Conservation (phyloP, 2,797 vertebrate species). For the Morus bassanus region DNA sequence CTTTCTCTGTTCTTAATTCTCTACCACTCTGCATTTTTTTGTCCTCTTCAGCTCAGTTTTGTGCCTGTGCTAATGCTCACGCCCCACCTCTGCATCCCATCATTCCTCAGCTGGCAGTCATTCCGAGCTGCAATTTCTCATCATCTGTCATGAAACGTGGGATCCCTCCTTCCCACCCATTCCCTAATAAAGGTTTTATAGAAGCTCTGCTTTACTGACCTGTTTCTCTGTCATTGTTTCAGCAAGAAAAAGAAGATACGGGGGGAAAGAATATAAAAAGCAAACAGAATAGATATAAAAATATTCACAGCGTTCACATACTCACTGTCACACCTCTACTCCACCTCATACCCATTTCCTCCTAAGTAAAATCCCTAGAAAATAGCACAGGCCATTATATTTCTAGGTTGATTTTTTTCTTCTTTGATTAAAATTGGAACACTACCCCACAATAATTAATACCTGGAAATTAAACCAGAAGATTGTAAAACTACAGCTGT, state of each 20-base stretch:
- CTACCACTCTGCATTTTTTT: not conserved
- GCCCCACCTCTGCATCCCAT: constrained; percentile 10
- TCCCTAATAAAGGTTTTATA: not conserved
- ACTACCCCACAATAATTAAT: not conserved
- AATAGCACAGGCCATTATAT: not conserved
- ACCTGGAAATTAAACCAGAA: not conserved
- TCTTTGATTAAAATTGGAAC: not conserved
- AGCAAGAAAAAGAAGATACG: not conserved
- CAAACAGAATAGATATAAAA: not conserved
- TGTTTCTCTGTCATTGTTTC: not conserved
- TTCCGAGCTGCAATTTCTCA: not conserved
- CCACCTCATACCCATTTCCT: not conserved
- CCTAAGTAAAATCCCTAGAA: not conserved
- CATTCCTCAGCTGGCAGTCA: constrained; percentile 4
- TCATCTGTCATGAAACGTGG: not conserved
- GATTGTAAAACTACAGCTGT: not conserved
- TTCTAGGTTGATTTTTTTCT: not conserved
- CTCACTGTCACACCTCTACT: not conserved
- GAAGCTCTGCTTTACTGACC: not conserved
- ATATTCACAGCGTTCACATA: not conserved
- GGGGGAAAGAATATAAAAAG: not conserved
- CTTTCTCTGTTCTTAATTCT: not conserved
- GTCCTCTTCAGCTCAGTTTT: not conserved
- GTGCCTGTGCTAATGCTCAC: not conserved
- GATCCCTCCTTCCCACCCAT: not conserved